phyloP scores from a whole-genome alignment of 1,140 invertebrate species.

The Tetragnatha versicolor region DNA sequence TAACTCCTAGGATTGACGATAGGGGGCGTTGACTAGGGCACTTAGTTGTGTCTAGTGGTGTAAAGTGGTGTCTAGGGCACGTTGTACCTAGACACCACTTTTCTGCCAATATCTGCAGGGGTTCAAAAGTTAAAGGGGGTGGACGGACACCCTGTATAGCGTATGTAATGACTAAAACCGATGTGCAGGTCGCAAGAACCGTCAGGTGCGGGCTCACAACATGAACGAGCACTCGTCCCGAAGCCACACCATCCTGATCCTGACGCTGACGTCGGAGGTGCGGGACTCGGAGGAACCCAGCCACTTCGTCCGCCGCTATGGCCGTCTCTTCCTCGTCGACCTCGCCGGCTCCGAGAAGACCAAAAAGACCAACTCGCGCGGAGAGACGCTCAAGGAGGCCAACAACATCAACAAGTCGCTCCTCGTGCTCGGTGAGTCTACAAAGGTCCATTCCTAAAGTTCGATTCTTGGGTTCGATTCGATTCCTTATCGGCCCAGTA shows the following conservation, averaged over 20 bases:
- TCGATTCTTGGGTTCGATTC: too few relatives aligned
- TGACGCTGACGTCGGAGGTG: conserved; percentile 81
- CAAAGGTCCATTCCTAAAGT: background rate
- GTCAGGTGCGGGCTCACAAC: conserved; percentile 85
- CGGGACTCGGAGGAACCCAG: conserved; percentile 66
- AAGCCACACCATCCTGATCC: conserved; percentile 92
- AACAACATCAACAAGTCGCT: conserved; percentile 96
- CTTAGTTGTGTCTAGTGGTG: too few relatives aligned
- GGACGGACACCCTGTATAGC: too few relatives aligned
- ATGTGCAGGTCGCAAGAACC: conserved; percentile 77
- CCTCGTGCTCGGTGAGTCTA: conserved; percentile 82
- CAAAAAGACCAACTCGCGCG: conserved; percentile 89
- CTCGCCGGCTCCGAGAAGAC: conserved; percentile 94
- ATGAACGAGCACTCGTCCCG: conserved; percentile 97
- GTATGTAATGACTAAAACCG: background rate
- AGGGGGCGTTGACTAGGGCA: too few relatives aligned
- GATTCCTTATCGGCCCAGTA: too few relatives aligned
- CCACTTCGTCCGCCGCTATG: conserved; percentile 67
- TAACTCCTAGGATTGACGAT: too few relatives aligned
- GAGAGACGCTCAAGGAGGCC: conserved; percentile 89
- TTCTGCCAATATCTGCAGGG: too few relatives aligned
- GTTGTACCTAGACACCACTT: too few relatives aligned
- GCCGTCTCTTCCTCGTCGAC: conserved; percentile 95
- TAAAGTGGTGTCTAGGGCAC: too few relatives aligned
- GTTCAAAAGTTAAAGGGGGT: too few relatives aligned